A percentile compares a stretch with the other conserved stretches of the same genome.
phyloP scores from a whole-genome alignment of 2,888 invertebrate species.

The Pandemis corylana region DNA sequence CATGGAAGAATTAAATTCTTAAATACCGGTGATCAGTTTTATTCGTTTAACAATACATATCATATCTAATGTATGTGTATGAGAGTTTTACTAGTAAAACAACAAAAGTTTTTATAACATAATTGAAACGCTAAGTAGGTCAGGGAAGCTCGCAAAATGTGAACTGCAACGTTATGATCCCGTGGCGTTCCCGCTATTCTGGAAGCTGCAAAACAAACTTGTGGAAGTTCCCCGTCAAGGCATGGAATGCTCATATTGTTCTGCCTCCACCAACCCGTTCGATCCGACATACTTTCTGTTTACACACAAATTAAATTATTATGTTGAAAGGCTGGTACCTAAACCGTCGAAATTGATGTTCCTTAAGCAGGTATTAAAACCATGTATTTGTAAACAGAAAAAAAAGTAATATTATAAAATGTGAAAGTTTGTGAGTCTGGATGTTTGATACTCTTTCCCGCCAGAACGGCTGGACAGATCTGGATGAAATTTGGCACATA shows the following conservation, averaged over 20 bases:
- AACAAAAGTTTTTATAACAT: neutral
- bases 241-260: neutral
- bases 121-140: neutral
- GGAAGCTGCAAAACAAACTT: conserved; percentile 19
- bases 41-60: no score
- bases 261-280: neutral
- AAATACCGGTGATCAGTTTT: no score
- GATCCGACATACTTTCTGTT: conserved; percentile 6
- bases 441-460: no score
- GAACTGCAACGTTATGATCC: conserved; percentile 18
- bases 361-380: no score
- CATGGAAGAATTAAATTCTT: no score
- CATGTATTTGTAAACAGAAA: no score
- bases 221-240: conserved; percentile 6
- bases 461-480: no score
- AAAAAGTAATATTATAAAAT: no score
- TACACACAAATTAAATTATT: conserved; percentile 22
- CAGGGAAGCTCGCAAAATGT: neutral
- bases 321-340: neutral
- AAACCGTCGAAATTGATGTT: no score
- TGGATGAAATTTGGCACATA: no score
- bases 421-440: no score
- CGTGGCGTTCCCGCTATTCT: conserved; percentile 1
- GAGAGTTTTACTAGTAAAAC: neutral
- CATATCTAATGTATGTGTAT: no score